Percentiles rank a stretch among this genome's conserved stretches.
These are phyloP conservation scores for Lepus timidus DNA, from an alignment of 2,113 vertebrate species.

Conservation along the genomic window DNA sequence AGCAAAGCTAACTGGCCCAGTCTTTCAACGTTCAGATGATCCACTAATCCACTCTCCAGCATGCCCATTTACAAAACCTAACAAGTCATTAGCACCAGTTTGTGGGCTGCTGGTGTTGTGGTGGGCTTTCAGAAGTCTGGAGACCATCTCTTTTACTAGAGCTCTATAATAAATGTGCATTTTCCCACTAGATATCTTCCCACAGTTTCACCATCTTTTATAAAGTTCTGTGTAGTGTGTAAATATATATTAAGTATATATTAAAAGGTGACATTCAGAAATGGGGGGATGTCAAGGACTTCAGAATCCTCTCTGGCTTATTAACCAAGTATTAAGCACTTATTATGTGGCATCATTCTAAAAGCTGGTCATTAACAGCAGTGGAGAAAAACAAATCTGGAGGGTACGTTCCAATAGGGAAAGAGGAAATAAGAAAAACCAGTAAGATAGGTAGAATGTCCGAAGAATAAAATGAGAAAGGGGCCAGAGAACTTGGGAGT, in stretches of 20 bases:
- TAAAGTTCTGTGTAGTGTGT: not conserved
- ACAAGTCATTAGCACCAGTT: not conserved
- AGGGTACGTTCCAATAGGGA: not conserved
- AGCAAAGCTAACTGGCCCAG: conserved; percentile 16
- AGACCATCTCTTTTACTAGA: conserved; percentile 13
- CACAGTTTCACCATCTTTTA: conserved; percentile 27
- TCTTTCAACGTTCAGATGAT: conserved; percentile 11
- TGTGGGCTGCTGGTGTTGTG: conserved; percentile 19
- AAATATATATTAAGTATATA: not conserved
- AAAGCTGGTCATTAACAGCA: not conserved
- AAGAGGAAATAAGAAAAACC: not conserved
- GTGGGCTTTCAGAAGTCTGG: not conserved
- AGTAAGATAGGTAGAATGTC: not conserved
- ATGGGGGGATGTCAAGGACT: not conserved
- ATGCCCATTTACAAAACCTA: conserved; percentile 29
- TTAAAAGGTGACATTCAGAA: not conserved
- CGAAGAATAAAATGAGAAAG: not conserved
- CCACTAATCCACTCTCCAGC: not conserved
- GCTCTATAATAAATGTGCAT: not conserved
- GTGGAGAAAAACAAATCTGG: not conserved
- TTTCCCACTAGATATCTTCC: not conserved
- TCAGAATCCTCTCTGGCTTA: conserved; percentile 8
- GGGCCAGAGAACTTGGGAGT: not conserved
- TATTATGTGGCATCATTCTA: not conserved
- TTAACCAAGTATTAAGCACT: conserved; percentile 9